Evolutionary conservation across 92 coral and sea anemone species (phyloP).

Genomic region (Epizoanthus fatuus): DNA sequence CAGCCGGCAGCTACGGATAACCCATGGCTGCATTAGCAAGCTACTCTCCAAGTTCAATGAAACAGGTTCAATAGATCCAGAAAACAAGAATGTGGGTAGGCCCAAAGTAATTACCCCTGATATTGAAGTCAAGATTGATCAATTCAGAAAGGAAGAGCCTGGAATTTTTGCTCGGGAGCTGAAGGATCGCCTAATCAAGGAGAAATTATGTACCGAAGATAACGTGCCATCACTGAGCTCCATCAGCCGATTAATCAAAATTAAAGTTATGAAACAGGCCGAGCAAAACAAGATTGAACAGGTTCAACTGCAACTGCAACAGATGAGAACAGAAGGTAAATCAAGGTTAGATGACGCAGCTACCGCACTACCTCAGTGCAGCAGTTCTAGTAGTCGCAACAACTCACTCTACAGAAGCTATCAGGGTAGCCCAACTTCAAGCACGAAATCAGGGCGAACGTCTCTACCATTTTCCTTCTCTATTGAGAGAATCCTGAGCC

Average conservation of each 20-base stretch:
- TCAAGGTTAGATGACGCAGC: too few species aligned
- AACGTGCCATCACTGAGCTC: slow-evolving; percentile 79
- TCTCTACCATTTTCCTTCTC: too few species aligned
- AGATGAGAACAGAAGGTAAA: too few species aligned
- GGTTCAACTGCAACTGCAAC: neutral
- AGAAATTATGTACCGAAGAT: slow-evolving; percentile 67
- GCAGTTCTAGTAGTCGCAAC: too few species aligned
- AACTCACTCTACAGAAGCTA: too few species aligned
- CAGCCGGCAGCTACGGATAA: slow-evolving; percentile 85
- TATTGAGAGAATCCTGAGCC: too few species aligned
- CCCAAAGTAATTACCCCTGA: slow-evolving; percentile 69
- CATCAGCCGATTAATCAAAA: slow-evolving; percentile 74
- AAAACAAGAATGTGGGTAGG: slow-evolving; percentile 69
- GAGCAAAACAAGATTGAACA: neutral
- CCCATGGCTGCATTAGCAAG: slow-evolving; percentile 95
- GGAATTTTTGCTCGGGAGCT: slow-evolving; percentile 84
- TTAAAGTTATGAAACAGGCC: slow-evolving; percentile 34
- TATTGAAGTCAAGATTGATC: slow-evolving; percentile 71
- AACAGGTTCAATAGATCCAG: slow-evolving; percentile 88
- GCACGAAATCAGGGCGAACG: too few species aligned
- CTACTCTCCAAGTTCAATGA: slow-evolving; percentile 84
- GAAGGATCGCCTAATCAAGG: slow-evolving; percentile 68
- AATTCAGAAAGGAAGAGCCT: slow-evolving; percentile 67
- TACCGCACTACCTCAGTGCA: too few species aligned
- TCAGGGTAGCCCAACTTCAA: too few species aligned